phyloP scores from a whole-genome alignment of 2,113 vertebrate species.

The Actenoides hombroni region DNA sequence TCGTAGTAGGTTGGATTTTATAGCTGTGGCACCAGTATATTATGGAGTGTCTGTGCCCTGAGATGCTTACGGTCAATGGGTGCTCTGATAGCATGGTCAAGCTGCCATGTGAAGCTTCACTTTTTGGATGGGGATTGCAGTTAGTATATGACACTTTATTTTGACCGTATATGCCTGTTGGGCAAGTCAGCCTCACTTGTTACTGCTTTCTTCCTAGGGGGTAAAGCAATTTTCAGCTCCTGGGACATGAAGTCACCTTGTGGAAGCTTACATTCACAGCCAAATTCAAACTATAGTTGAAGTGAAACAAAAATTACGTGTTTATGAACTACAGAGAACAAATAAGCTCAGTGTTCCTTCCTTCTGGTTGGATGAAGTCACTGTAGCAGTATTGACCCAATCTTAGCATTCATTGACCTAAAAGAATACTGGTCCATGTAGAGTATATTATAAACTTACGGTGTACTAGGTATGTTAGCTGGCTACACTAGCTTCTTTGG shows the following conservation, averaged over 20 bases:
- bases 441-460: neutral
- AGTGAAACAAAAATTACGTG: neutral
- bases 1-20: neutral
- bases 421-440: neutral
- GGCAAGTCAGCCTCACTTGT: neutral
- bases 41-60: neutral
- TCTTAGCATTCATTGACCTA: neutral
- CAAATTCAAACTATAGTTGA: neutral
- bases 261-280: neutral
- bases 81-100: neutral
- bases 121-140: neutral
- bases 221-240: neutral
- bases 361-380: neutral
- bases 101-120: neutral
- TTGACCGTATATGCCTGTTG: neutral
- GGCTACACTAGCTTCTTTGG: neutral
- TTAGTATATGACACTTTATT: neutral
- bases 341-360: neutral
- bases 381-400: neutral
- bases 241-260: constrained; percentile 2
- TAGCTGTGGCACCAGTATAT: neutral
- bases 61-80: neutral
- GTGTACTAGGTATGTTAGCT: neutral
- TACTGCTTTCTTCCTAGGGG: neutral
- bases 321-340: neutral